Conservation (phyloP, 2,113 vertebrate species). For the Pelobates fuscus region DNA sequence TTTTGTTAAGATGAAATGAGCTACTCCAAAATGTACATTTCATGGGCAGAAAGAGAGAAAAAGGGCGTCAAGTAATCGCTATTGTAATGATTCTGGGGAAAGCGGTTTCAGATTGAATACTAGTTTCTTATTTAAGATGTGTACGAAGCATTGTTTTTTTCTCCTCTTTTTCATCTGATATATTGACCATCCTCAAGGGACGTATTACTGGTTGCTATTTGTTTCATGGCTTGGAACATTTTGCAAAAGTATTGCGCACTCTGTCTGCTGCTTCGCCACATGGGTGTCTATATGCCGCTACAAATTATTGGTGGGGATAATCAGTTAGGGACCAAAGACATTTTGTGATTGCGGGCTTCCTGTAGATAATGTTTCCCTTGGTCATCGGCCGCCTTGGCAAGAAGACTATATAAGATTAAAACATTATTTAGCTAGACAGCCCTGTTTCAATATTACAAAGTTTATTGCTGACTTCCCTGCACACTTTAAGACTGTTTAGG, state of each 20-base stretch:
- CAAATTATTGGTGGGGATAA: conserved; percentile 21
- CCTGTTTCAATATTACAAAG: background rate
- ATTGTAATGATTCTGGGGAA: background rate
- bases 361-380: conserved; percentile 22
- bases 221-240: conserved; percentile 18
- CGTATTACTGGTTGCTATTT: conserved; percentile 8
- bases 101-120: conserved; percentile 1
- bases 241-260: background rate
- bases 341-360: conserved; percentile 9
- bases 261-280: background rate
- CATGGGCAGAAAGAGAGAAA: too few species aligned
- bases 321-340: conserved; percentile 15
- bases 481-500: background rate
- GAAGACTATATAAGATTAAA: conserved; percentile 17
- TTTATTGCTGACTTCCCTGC: background rate
- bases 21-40: background rate
- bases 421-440: conserved; percentile 34
- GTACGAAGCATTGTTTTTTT: background rate
- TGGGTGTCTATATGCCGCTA: background rate
- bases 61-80: background rate
- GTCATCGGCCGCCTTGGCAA: conserved; percentile 11
- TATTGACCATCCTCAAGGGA: conserved; percentile 17
- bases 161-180: background rate
- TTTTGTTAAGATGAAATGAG: too few species aligned
- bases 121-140: background rate